Evolutionary conservation across 2,113 vertebrate species (phyloP).

Genomic region (Ictalurus punctatus): DNA sequence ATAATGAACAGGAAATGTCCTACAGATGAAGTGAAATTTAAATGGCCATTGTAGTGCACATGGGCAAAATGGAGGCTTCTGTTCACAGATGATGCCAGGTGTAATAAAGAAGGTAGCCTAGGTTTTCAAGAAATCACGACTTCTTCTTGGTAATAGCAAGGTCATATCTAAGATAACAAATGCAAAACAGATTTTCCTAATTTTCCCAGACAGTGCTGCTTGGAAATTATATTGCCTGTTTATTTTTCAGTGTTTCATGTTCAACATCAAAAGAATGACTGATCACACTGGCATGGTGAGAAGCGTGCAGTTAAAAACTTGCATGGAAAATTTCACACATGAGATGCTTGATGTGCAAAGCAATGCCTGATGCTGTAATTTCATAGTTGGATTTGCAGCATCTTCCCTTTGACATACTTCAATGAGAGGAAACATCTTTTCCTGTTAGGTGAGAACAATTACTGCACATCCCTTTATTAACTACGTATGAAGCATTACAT

Average conservation of each 20-base stretch:
- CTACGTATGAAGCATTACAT: constrained; percentile 21
- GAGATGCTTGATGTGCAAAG: neutral
- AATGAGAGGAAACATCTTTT: constrained; percentile 18
- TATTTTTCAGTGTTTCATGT: constrained; percentile 63
- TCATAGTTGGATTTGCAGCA: constrained; percentile 6
- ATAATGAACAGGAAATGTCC: constrained; percentile 6
- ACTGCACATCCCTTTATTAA: constrained; percentile 9
- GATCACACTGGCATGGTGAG: constrained; percentile 56
- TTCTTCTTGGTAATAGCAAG: neutral
- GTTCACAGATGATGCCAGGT: constrained; percentile 10
- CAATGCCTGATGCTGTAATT: constrained; percentile 17
- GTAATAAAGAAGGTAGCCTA: neutral
- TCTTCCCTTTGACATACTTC: constrained; percentile 23
- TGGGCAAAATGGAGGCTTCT: constrained; percentile 59
- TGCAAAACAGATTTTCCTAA: constrained; percentile 62
- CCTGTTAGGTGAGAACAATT: constrained; percentile 30
- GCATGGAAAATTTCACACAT: constrained; percentile 45
- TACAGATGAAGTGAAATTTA: neutral
- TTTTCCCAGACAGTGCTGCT: constrained; percentile 41
- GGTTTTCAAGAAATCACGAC: neutral
- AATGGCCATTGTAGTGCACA: constrained; percentile 38
- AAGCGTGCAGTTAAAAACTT: neutral
- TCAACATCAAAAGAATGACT: constrained; percentile 67
- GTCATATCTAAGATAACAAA: constrained; percentile 46
- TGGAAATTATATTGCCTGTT: constrained; percentile 68